phyloP scores from a whole-genome alignment of 2,888 invertebrate species.

The Xanthia togata region DNA sequence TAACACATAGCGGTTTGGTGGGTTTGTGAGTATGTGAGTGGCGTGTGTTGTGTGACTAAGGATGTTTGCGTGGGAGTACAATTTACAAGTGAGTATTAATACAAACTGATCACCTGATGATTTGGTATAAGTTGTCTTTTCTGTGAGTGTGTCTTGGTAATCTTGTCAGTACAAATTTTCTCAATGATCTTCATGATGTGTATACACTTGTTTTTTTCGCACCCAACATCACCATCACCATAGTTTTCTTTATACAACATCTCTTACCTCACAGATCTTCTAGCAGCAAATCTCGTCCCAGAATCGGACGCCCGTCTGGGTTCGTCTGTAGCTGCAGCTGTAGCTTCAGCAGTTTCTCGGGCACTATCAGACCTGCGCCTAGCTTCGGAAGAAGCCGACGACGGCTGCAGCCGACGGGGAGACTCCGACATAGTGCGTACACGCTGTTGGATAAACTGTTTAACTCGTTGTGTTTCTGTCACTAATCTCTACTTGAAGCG shows the following conservation, averaged over 20 bases:
- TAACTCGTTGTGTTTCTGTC: conserved; percentile 57
- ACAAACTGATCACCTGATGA: conserved; percentile 27
- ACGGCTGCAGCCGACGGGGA: conserved; percentile 82
- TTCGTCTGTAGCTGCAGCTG: conserved; percentile 71
- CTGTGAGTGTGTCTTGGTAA: background rate
- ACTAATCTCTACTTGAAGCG: conserved; percentile 10
- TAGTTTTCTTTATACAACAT: background rate
- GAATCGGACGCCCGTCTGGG: conserved; percentile 84
- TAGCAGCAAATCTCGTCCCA: conserved; percentile 76
- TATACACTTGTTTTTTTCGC: background rate
- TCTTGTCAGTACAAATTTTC: background rate
- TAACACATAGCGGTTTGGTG: background rate
- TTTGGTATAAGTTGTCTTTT: background rate
- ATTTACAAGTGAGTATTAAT: background rate
- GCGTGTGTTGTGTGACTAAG: background rate
- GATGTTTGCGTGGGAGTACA: background rate
- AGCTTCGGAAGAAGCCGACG: conserved; percentile 76
- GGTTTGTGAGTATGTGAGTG: background rate
- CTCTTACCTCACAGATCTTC: conserved; percentile 83
- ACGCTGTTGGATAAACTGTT: conserved; percentile 75
- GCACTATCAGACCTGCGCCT: conserved; percentile 83
- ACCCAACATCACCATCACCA: background rate
- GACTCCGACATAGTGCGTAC: conserved; percentile 85
- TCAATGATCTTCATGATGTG: background rate
- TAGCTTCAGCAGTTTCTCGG: conserved; percentile 69